phyloP scores from a whole-genome alignment of 1,140 invertebrate species.

The Magallana gigas region DNA sequence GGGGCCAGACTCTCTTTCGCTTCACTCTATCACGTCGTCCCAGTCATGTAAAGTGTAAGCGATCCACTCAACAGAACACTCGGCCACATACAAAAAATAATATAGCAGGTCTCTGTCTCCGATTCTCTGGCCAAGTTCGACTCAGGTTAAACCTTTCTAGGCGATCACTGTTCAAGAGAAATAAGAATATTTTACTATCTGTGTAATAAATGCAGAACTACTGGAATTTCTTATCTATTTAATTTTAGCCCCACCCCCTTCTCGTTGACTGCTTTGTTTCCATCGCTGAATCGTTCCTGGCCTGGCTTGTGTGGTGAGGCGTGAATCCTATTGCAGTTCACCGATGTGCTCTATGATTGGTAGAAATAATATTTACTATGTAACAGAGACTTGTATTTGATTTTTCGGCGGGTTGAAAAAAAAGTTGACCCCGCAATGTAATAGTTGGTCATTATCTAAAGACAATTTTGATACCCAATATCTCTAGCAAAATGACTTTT shows the following conservation, averaged over 20 bases:
- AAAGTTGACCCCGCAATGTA: constrained; percentile 29
- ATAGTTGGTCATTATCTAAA: constrained; percentile 30
- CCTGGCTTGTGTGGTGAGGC: not conserved
- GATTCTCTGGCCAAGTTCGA: constrained; percentile 35
- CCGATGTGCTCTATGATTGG: constrained; percentile 36
- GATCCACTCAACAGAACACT: constrained; percentile 34
- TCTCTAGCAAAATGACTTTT: constrained; percentile 27
- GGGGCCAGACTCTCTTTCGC: not conserved
- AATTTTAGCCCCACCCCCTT: constrained; percentile 39
- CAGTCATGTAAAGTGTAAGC: constrained; percentile 36
- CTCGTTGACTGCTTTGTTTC: constrained; percentile 29
- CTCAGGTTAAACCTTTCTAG: constrained; percentile 19
- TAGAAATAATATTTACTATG: constrained; percentile 43
- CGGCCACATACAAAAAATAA: constrained; percentile 24
- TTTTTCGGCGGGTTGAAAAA: constrained; percentile 33
- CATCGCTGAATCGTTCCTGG: constrained; percentile 23
- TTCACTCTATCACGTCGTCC: constrained; percentile 14
- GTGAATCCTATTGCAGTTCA: constrained; percentile 26
- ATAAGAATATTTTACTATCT: constrained; percentile 47
- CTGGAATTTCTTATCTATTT: constrained; percentile 48
- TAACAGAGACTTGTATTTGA: constrained; percentile 18
- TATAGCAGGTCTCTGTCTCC: not conserved
- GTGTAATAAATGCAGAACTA: constrained; percentile 44
- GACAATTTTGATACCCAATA: constrained; percentile 37
- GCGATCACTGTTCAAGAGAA: constrained; percentile 43